Conservation (phyloP, 2,888 invertebrate species). For the Melikaiella ostensackeni region DNA sequence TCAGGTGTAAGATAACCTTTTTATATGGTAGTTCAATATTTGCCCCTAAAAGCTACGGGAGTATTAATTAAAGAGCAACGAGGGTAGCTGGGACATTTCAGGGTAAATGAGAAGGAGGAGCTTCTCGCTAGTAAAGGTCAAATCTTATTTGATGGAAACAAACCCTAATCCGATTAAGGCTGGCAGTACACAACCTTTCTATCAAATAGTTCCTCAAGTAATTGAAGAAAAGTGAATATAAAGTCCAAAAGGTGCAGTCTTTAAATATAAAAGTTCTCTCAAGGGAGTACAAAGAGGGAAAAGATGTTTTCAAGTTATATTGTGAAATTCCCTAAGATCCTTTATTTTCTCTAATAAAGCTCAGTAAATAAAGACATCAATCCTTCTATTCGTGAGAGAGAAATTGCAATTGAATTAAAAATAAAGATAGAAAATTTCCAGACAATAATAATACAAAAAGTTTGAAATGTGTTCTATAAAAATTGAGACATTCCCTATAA, state of each 20-base stretch:
- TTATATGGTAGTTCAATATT: not conserved
- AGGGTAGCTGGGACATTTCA: not conserved
- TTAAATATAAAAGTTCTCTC: not conserved
- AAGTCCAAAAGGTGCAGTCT: not conserved
- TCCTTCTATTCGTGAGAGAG: not conserved
- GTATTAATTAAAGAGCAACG: not conserved
- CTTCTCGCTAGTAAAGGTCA: not conserved
- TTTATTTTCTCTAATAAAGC: not conserved
- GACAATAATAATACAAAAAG: not conserved
- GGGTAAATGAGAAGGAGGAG: not conserved
- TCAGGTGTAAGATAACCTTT: not conserved
- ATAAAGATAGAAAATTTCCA: not conserved
- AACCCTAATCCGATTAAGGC: conserved; percentile 1
- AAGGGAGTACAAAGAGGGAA: not conserved
- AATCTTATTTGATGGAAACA: conserved; percentile 1
- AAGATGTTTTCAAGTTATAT: not conserved
- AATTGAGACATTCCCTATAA: too few species aligned
- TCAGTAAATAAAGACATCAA: not conserved
- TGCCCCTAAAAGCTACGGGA: not conserved
- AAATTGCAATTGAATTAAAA: not conserved
- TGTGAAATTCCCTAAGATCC: not conserved
- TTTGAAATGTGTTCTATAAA: too few species aligned
- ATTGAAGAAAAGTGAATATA: conserved; percentile 1
- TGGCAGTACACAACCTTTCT: not conserved
- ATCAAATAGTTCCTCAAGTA: not conserved